Percentiles rank a stretch among this genome's conserved stretches.
Conservation (phyloP, 2,797 vertebrate species). For the Sitta carolinensis region DNA sequence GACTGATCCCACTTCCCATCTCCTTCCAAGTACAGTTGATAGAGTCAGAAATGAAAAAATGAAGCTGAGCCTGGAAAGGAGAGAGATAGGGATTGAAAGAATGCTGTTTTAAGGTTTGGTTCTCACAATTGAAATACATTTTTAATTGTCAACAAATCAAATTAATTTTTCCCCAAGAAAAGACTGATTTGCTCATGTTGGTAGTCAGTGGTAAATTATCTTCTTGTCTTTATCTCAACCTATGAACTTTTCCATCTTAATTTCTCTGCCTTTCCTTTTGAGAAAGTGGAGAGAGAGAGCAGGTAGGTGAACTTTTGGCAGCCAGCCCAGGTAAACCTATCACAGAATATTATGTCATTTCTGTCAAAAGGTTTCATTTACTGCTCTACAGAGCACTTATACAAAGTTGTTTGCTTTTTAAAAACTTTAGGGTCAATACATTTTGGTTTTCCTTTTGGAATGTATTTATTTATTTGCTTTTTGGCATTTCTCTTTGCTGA, state of each 20-base stretch:
- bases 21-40: rapidly evolving
- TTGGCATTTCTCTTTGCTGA: background rate
- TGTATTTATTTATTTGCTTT: background rate
- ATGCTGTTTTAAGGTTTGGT: background rate
- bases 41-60: background rate
- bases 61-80: background rate
- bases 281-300: background rate
- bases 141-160: background rate
- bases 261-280: background rate
- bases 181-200: background rate
- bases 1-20: background rate
- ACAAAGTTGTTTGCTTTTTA: background rate
- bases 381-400: background rate
- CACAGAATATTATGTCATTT: background rate
- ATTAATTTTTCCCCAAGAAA: background rate
- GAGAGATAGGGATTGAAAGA: rapidly evolving
- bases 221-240: background rate
- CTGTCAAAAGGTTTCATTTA: background rate
- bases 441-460: background rate
- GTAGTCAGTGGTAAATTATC: background rate
- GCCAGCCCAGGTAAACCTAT: background rate
- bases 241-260: background rate
- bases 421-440: background rate
- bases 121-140: background rate
- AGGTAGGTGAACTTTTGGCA: background rate